Conservation (phyloP, 2,888 invertebrate genomes). For the Epinotia bilunana region DNA sequence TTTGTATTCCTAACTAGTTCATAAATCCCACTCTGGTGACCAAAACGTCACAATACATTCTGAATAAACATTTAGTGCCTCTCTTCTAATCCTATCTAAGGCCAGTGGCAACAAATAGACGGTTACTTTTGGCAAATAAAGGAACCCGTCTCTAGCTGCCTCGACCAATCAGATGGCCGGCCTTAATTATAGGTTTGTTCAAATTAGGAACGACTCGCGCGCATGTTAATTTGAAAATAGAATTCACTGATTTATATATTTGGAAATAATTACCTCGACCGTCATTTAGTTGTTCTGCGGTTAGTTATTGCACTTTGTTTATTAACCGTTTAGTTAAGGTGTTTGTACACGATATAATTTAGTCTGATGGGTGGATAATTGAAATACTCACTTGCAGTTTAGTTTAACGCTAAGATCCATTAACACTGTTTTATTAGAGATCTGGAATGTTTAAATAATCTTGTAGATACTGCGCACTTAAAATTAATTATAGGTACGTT, state of each 20-base stretch:
- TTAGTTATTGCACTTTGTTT: constrained; percentile 36
- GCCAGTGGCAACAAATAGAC: constrained; percentile 52
- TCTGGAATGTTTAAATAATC: no score
- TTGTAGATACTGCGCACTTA: no score
- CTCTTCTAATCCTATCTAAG: constrained; percentile 29
- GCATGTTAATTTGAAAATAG: constrained; percentile 77
- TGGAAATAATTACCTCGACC: constrained; percentile 42
- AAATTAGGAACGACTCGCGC: constrained; percentile 77
- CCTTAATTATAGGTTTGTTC: constrained; percentile 79
- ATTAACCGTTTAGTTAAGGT: constrained; percentile 20
- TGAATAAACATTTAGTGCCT: constrained; percentile 4
- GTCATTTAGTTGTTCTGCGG: constrained; percentile 44
- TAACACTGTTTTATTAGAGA: background rate
- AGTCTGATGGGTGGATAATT: background rate
- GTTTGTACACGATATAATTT: background rate
- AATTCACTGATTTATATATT: constrained; percentile 71
- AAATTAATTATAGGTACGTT: no score
- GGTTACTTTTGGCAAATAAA: constrained; percentile 61
- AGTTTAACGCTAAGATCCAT: background rate
- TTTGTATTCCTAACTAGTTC: background rate
- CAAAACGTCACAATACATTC: constrained; percentile 5
- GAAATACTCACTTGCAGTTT: background rate
- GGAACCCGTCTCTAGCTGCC: constrained; percentile 59
- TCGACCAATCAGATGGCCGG: constrained; percentile 70
- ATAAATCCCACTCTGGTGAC: constrained; percentile 5